These are phyloP conservation scores for Athene noctua DNA, from an alignment of 2,113 vertebrate genomes.

Conservation along the genomic window DNA sequence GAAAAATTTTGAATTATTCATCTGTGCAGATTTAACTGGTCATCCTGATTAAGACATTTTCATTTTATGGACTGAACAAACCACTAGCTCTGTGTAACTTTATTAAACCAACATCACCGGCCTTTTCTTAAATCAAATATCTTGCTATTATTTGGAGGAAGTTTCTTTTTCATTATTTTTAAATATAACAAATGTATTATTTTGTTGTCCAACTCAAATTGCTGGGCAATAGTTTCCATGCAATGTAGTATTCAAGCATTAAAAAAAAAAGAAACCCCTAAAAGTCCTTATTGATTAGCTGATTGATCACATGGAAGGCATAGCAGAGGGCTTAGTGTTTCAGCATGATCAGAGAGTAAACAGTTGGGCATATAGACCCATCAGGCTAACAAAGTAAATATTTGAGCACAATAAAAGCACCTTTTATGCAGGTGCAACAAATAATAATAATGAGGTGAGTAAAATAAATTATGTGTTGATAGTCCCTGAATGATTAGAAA, in stretches of 20 bases:
- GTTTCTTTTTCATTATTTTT: background rate
- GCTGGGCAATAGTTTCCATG: background rate
- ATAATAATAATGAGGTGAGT: conserved; percentile 5
- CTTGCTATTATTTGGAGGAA: background rate
- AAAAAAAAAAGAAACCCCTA: background rate
- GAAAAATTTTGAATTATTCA: background rate
- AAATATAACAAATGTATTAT: background rate
- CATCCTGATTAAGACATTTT: background rate
- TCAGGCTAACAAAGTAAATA: conserved; percentile 26
- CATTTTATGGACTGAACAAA: background rate
- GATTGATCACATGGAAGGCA: background rate
- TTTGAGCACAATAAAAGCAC: background rate
- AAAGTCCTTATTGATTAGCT: background rate
- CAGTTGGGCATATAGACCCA: background rate
- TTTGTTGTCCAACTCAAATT: background rate
- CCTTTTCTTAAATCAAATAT: background rate
- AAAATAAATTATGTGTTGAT: background rate
- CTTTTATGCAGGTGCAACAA: conserved; percentile 1
- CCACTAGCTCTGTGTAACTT: rapidly evolving
- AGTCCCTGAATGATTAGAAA: background rate
- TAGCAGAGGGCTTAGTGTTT: background rate
- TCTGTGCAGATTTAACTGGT: background rate
- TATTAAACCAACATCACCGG: background rate
- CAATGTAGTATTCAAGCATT: background rate
- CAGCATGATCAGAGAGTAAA: conserved; percentile 10